phyloP scores from a whole-genome alignment of 2,888 invertebrate genomes.

The Neria commutata region DNA sequence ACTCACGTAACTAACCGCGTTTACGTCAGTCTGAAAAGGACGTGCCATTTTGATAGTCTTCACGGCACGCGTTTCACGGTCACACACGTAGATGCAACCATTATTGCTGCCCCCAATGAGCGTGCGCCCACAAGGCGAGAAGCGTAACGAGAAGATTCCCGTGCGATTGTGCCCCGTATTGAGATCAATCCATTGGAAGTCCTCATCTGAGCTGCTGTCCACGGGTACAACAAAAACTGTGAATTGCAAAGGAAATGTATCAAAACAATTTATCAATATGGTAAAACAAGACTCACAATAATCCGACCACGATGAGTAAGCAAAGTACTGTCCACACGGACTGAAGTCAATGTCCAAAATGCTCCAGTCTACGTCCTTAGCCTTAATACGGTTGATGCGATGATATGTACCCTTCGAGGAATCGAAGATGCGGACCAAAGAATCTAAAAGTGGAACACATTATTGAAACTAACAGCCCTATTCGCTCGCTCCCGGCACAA shows the following conservation, averaged over 20 bases:
- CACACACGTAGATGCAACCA: conserved; percentile 77
- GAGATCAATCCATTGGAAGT: conserved; percentile 71
- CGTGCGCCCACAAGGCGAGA: conserved; percentile 76
- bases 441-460: conserved; percentile 65
- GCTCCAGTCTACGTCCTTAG: conserved; percentile 83
- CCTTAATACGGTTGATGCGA: conserved; percentile 69
- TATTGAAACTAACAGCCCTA: too few species aligned
- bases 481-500: too few species aligned
- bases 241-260: too few species aligned
- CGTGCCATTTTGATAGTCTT: conserved; percentile 64
- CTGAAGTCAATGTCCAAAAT: conserved; percentile 82
- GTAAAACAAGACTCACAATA: conserved; percentile 67
- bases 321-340: conserved; percentile 75
- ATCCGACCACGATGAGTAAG: conserved; percentile 86
- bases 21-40: conserved; percentile 68
- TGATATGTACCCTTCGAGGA: conserved; percentile 69
- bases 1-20: conserved; percentile 76
- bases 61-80: conserved; percentile 65
- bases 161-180: conserved; percentile 68
- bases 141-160: conserved; percentile 80
- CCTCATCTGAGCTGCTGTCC: conserved; percentile 65
- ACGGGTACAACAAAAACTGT: conserved; percentile 63
- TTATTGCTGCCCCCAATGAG: conserved; percentile 82
- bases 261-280: too few species aligned
- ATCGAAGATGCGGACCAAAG: conserved; percentile 72